phyloP scores from a whole-genome alignment of 2,797 vertebrate genomes.

The Leptoclinus maculatus region DNA sequence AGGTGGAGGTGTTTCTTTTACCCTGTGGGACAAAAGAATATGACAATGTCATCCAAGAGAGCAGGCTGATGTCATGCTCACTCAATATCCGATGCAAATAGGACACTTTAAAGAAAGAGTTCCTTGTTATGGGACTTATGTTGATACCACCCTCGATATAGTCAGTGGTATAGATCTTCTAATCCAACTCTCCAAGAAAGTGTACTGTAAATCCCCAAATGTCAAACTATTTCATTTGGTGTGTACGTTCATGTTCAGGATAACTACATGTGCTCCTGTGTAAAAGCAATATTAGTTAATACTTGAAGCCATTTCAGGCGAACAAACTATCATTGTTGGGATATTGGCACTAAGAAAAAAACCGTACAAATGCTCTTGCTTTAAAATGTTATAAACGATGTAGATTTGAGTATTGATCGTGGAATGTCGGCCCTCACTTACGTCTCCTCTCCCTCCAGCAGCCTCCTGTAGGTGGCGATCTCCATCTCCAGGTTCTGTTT shows the following conservation, averaged over 20 bases:
- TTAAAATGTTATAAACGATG: neutral
- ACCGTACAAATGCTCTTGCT: neutral
- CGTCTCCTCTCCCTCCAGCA: conserved; percentile 86
- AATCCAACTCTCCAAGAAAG: too few relatives aligned
- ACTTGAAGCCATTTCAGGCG: neutral
- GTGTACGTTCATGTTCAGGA: neutral
- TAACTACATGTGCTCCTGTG: neutral
- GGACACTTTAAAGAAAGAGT: neutral
- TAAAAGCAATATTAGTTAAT: neutral
- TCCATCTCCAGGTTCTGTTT: conserved; percentile 88
- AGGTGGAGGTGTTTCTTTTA: conserved; percentile 78
- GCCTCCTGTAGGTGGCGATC: conserved; percentile 85
- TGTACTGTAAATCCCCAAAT: neutral
- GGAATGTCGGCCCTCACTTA: conserved; percentile 56
- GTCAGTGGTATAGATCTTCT: neutral
- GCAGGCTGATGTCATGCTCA: neutral
- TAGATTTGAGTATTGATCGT: too few relatives aligned
- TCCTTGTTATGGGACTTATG: neutral
- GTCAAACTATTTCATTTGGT: neutral
- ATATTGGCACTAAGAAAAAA: neutral
- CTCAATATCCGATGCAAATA: neutral
- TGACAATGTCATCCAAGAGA: conserved; percentile 9
- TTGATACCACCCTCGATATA: too few relatives aligned
- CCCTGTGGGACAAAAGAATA: conserved; percentile 69
- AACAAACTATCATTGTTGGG: neutral